These are phyloP conservation scores for Clarias magur DNA, from an alignment of 2,113 vertebrate genomes.

Conservation along the genomic window DNA sequence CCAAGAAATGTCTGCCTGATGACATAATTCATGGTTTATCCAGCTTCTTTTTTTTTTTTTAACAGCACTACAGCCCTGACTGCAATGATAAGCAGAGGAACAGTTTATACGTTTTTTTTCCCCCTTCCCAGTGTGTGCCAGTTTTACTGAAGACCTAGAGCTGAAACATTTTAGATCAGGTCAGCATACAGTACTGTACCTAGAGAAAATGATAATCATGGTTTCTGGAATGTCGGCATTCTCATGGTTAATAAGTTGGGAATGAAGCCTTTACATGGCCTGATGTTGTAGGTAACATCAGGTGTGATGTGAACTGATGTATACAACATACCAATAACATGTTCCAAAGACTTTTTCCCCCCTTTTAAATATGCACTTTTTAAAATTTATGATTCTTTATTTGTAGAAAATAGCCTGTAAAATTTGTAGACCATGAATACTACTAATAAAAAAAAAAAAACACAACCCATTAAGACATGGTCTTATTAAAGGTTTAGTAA, in stretches of 20 bases:
- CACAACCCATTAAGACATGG: neutral
- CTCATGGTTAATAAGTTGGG: neutral
- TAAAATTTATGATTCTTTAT: neutral
- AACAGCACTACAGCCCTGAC: too few relatives aligned
- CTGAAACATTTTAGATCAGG: neutral
- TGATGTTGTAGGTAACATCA: neutral
- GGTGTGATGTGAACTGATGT: neutral
- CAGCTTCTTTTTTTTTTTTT: too few relatives aligned
- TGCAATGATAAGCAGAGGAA: neutral
- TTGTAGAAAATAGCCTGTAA: neutral
- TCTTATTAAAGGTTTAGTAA: neutral
- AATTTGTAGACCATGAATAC: neutral
- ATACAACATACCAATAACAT: neutral
- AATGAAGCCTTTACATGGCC: neutral
- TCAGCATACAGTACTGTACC: neutral
- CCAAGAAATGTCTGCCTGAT: too few relatives aligned
- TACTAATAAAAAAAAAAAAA: neutral
- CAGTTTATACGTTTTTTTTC: neutral
- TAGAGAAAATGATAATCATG: neutral
- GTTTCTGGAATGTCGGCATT: neutral
- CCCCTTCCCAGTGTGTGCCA: neutral
- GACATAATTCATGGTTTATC: too few relatives aligned
- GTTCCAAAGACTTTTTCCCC: neutral
- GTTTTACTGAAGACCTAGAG: neutral
- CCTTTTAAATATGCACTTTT: neutral